phyloP scores from a whole-genome alignment of 2,797 vertebrate genomes.

The Catharus ustulatus region DNA sequence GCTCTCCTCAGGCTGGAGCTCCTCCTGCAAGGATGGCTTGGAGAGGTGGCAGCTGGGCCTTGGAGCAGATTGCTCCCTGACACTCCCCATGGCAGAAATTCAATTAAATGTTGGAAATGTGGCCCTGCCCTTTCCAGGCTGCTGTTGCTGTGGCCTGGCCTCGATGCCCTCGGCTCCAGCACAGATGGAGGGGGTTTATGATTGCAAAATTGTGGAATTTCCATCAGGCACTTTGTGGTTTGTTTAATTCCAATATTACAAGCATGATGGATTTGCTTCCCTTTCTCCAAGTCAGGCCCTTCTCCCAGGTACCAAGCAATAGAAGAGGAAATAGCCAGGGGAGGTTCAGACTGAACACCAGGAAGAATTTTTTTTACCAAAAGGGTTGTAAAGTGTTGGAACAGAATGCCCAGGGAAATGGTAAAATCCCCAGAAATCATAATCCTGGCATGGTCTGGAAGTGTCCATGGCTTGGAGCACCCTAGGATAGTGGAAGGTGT shows the following conservation, averaged over 20 bases:
- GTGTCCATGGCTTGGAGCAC: neutral
- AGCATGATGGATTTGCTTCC: neutral
- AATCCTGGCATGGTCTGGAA: neutral
- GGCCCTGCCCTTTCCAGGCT: neutral
- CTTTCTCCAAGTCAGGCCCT: neutral
- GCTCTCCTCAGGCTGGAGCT: neutral
- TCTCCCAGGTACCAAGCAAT: neutral
- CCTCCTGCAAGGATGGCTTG: neutral
- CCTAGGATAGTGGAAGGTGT: neutral
- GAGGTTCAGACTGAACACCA: neutral
- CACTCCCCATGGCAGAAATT: rapidly evolving
- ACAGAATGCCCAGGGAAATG: neutral
- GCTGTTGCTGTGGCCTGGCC: neutral
- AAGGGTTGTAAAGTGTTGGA: neutral
- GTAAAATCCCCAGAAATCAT: neutral
- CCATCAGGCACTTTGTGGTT: neutral
- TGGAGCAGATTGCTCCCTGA: neutral
- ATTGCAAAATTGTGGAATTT: neutral
- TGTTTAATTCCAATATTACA: neutral
- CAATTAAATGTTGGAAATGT: rapidly evolving
- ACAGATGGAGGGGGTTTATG: neutral
- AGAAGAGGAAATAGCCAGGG: neutral
- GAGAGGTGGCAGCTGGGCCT: neutral
- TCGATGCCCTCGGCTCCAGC: rapidly evolving
- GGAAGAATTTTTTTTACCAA: neutral